Conservation (phyloP, 2,888 invertebrate genomes). For the Sinhomidia bicolor region DNA sequence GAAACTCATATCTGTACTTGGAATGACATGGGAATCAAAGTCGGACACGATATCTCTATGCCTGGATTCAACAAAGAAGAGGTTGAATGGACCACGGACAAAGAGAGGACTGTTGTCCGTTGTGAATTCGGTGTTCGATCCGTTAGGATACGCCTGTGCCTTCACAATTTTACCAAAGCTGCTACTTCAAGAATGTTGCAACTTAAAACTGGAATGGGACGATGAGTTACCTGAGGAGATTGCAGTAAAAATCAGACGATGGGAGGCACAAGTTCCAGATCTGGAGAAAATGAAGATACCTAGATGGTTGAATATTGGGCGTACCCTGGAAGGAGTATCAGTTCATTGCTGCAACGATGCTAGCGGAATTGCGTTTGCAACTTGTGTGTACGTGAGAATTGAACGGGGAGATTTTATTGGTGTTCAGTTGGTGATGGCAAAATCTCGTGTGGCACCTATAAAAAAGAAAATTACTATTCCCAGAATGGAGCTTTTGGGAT, state of each 20-base stretch:
- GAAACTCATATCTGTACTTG: neutral
- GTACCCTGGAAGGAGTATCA: neutral
- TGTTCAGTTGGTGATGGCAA: neutral
- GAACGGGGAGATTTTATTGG: too few relatives aligned
- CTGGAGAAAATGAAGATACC: neutral
- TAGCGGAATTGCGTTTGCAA: neutral
- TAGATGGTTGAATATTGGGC: neutral
- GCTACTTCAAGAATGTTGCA: neutral
- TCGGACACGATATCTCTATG: neutral
- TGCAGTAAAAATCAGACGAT: neutral
- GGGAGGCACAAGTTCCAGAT: neutral
- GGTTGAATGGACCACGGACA: neutral
- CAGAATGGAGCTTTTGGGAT: neutral
- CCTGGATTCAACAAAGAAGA: too few relatives aligned
- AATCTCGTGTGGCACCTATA: neutral
- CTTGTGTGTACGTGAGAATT: neutral
- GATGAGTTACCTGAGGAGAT: neutral
- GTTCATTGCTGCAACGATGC: neutral
- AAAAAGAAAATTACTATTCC: neutral
- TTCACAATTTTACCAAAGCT: neutral
- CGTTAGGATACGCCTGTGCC: neutral
- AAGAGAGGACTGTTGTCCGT: neutral
- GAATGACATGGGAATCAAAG: neutral
- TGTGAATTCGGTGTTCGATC: neutral
- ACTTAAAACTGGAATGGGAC: neutral